Conservation (phyloP, 2,888 invertebrate genomes). For the Andricus quercusramuli region DNA sequence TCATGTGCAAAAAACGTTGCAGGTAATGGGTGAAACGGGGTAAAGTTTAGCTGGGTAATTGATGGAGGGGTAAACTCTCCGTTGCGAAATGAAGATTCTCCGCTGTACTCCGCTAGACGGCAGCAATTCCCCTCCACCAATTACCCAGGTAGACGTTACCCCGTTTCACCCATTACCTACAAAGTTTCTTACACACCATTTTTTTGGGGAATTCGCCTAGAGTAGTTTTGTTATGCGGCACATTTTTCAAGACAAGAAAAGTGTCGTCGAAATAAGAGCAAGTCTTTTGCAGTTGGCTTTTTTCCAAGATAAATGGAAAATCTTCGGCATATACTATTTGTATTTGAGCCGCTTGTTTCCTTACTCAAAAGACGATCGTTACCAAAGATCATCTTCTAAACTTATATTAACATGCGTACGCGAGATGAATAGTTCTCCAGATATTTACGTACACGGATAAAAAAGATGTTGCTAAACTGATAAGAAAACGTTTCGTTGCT, state of each 20-base stretch:
- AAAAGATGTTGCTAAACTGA: not conserved
- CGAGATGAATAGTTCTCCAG: not conserved
- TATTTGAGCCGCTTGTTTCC: not conserved
- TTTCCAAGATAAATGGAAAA: not conserved
- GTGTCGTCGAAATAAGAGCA: not conserved
- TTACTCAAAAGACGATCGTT: not conserved
- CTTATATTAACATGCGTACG: not conserved
- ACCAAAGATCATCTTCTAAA: constrained; percentile 1
- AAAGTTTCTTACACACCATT: no score
- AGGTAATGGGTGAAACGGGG: no score
- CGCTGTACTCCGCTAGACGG: no score
- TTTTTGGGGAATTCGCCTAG: not conserved
- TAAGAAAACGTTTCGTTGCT: not conserved
- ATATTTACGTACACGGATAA: not conserved
- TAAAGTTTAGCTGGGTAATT: no score
- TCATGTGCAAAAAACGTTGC: no score
- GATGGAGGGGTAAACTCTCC: no score
- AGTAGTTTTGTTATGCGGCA: not conserved
- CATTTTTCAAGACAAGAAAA: not conserved
- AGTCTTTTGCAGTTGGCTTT: not conserved
- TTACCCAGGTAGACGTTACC: no score
- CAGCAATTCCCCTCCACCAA: no score
- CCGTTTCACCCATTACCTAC: no score
- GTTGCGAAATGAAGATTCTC: no score
- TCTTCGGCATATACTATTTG: not conserved